phyloP scores from a whole-genome alignment of 1,140 invertebrate genomes.

The Laodelphax striatellus region DNA sequence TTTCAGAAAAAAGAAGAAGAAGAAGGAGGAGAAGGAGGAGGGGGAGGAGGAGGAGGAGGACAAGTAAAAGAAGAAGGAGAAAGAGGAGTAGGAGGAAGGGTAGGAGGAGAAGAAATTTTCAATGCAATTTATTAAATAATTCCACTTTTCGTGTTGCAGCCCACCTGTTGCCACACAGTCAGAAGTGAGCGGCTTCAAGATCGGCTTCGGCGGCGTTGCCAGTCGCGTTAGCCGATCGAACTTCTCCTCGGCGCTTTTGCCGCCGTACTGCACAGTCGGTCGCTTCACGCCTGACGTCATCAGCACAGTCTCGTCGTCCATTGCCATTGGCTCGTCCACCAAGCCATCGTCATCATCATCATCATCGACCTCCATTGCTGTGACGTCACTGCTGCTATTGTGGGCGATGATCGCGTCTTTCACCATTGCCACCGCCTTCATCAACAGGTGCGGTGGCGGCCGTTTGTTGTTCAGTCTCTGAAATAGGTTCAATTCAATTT shows the following conservation, averaged over 20 bases:
- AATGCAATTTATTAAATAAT: no score
- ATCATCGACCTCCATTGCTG: conserved; percentile 20
- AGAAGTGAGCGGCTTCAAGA: background rate
- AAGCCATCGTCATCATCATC: conserved; percentile 37
- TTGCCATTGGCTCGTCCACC: conserved; percentile 38
- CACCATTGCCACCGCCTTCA: background rate
- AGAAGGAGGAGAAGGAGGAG: background rate
- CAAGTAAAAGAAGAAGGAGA: no score
- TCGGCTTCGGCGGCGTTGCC: conserved; percentile 3
- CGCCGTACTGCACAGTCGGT: background rate
- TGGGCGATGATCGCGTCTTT: background rate
- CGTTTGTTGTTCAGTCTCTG: no score
- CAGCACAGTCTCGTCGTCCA: conserved; percentile 35
- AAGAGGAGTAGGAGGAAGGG: no score
- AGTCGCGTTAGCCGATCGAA: background rate
- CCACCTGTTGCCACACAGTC: background rate
- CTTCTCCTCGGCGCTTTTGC: background rate
- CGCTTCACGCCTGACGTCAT: conserved; percentile 23
- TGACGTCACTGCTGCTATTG: no score
- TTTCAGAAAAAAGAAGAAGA: background rate
- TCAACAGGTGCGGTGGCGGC: no score
- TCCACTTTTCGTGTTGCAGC: no score
- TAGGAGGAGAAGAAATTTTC: no score
- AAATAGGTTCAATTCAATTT: no score
- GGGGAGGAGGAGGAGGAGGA: no score